These are phyloP conservation scores for Stenoptilia bipunctidactyla DNA, from an alignment of 2,888 invertebrate species.

Conservation along the genomic window DNA sequence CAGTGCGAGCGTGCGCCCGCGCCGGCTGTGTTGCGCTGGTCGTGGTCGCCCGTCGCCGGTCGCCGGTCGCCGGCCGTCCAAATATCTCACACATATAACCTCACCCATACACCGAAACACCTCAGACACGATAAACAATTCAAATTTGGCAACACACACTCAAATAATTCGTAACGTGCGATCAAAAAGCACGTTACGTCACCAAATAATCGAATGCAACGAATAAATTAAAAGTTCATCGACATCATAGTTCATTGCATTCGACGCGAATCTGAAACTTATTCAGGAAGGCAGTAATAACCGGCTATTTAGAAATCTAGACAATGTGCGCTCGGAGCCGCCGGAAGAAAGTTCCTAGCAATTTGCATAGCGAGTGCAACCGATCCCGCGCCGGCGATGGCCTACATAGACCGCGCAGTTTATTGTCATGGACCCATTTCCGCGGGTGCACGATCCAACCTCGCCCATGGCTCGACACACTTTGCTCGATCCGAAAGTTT, in stretches of 20 bases:
- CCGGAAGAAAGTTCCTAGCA: conserved; percentile 64
- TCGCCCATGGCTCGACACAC: conserved; percentile 48
- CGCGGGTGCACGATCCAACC: conserved; percentile 43
- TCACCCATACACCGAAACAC: no score
- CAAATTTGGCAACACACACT: no score
- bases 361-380: conserved; percentile 44
- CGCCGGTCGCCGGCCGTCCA: no score
- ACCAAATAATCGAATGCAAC: no score
- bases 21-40: conserved; percentile 50
- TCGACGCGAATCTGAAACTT: background rate
- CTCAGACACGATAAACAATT: no score
- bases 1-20: conserved; percentile 30
- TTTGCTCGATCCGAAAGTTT: conserved; percentile 63
- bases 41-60: conserved; percentile 33
- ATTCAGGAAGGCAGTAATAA: background rate
- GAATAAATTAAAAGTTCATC: background rate
- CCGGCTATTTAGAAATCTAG: conserved; percentile 61
- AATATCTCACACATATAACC: background rate
- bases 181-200: no score
- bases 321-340: no score
- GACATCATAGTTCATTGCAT: background rate
- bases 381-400: conserved; percentile 43
- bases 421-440: conserved; percentile 63
- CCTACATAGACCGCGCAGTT: conserved; percentile 61
- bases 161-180: no score